Base-by-base conservation (phyloP, 2,888 invertebrate species). In the Nudaria mundana region DNA sequence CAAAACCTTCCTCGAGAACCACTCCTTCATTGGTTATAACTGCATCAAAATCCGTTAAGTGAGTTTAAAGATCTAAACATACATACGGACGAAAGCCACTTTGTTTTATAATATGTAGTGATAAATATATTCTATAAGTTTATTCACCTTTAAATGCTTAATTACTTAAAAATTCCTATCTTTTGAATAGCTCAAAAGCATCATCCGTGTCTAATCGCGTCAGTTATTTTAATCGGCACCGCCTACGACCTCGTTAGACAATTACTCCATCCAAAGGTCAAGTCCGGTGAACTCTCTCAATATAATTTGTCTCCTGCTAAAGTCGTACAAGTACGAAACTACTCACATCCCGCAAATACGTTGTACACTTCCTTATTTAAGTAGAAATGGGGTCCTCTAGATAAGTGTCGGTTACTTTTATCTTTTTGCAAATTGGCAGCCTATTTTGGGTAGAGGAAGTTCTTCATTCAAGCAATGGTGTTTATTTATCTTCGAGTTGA, bases 201-300 rank as follows among this genome's bases (percentile, higher is more conserved):
- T 36, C 41, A 23, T 46, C 40, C 44, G 48, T 46, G 46, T 48
- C 33, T 63, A 62, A 66, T 65, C 57, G 63, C 47, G 55, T 53
- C 52, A 41, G 31, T 55, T 59, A 63, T 60, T 61, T 59, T 58
- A 61, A 64, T 60, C 48, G 52, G 44, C 52, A 40, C 49, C 68
- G 58, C 67, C 64, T 58, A 58, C 60, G 24, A 23, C 29, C 33
- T 16, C 40, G 48, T 60, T 48, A 56, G 25, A 48, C 60, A 71
- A 67, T 65, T 62, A 56, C 56, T 56, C 47, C 41, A 57, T 61
- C 55, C 49, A 47, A 73, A 78, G 83, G 83, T 84, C 84, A 85
- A 81, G 77, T 75, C 73, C 72, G 65, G 62, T 76, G 81, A 81
- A 76, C 78, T 72, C 66, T 65, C 63, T n/a, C n/a, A n/a, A n/a